Base-by-base conservation (phyloP, 2,797 vertebrate species). In the Sphaeramia orbicularis region DNA sequence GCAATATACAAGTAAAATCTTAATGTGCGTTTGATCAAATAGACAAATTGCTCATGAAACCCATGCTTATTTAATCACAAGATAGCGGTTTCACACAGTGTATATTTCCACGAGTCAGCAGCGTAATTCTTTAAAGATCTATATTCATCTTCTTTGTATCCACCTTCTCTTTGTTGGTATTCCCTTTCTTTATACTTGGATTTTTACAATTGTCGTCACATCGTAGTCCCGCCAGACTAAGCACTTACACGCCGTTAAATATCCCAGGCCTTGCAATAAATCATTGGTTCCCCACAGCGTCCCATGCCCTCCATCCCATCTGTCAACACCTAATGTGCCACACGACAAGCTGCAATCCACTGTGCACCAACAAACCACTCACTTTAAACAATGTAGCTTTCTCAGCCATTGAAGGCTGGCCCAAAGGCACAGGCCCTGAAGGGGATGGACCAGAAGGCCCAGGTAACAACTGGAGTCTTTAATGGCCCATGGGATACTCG, bases 271-370 rank as follows among this genome's bases (percentile, higher is more conserved):
- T 42, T 67, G 68, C 71, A 57, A 94, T 94, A 92, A 90, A 94
- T 94, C 94, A 93, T 67, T 65, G 71, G 74, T 82, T 86, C 82
- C 88, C 86, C 65, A 76, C 74, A 70, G 87, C 64, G 41, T 88
- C 78, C 66, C 65, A n/a, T 66, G 69, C 79, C 70, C 78, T 86
- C 89, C 74, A 75, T 88, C 85, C 92, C 91, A 93, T 93, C 91
- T 93, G 91, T 93, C 93, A 93, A 83, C 78, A 88, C 78, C 83
- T 90, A 89, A 89, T 88, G 80, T 66, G 58, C 78, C 80, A 42
- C 80, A 71, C 81, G 81, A 88, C 85, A 87, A 84, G 76, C 83
- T 78, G 79, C 84, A 81, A 82, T 90, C 84, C 78, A 76, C 78
- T 81, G 79, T 72, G 84, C 79, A 83, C 76, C 79, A 80, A 72